Base-by-base conservation (phyloP, 2,113 vertebrate species). In the Albula goreensis region DNA sequence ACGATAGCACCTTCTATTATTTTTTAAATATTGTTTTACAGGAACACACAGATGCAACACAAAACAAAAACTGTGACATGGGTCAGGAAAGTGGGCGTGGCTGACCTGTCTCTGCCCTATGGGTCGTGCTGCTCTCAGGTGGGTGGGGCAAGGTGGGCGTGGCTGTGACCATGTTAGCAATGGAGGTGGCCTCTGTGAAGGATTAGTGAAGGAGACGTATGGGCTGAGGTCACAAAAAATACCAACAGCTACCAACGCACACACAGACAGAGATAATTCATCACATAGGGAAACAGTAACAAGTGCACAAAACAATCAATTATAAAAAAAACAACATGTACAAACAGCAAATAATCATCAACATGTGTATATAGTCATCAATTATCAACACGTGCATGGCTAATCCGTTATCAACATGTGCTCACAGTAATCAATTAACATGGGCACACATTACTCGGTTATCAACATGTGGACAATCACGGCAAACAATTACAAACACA, bases 101-200 rank as follows among this genome's bases (percentile, higher is more conserved):
- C 92, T 92, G 86, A 96, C 95, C 93, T 89, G 96, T 84, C 83
- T 95, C 0, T 82, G 94, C 56, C 85, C 95, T 48, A 92, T 96
- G 83, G 57, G 93, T 94, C 4, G 97, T 97, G 82, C 95, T 92
- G 94, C 92, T 96, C 92, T 94, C 97, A 80, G 0, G 91, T 91
- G 89, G 93, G 0, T 87, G 74, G 0, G 93, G 96, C 15, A 92
- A 48, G 0, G 97, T 97, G 17, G 97, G 96, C 51, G 96, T 95
- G 49, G 93, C 89, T 56, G 96, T 95, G 50, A 93, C 89, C 0
- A 96, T 97, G 90, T 96, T 95, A 5, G 94, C 94, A 0, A 95
- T 96, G n/a, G 98, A 97, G 83, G 94, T 97, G 2, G 94, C 94
- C 90, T 98, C 98, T 99, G 89, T 0, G 66, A 77, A 78, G 84